Evolutionary conservation across 2,888 invertebrate species (phyloP), one percentile per base, ranked within the genome.

Genomic region (Zele albiditarsus): DNA sequence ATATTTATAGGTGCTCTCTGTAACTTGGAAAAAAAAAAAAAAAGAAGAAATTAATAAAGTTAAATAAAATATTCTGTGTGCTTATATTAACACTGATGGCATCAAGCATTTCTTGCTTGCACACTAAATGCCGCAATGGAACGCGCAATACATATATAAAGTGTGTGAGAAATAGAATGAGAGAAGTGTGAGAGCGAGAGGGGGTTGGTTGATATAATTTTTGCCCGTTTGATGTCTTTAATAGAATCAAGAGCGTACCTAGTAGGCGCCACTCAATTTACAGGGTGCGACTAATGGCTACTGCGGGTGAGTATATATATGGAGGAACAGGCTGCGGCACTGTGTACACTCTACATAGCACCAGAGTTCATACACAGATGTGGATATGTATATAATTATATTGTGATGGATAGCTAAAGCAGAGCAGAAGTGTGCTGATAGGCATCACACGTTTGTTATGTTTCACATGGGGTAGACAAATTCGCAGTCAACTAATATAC

Each of bases 151-250:
- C n/a, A 46, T 46, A n/a, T 67, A 42, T 67, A 42, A 67, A 27
- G 27, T n/a, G 67, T 16, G 31, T 14, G 28, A 49, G 49, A 46
- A 46, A 67, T 28, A 20, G 49, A 28, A 69, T 42, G 46, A 31
- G 66, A 46, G 58, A 23, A 33, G 46, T 68, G 60, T 68, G 60
- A 42, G 68, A 42, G 68, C 23, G 68, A 42, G 67, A 85, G 85
- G 86, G 85, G 86, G 85, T 85, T 53, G 85, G 84, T 84, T 87
- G 87, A 88, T 87, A 86, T 86, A 87, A 88, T 88, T 88, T 88
- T 88, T 88, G 88, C 84, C 84, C 88, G 88, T 88, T 88, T 88
- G 88, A 88, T 88, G 88, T 88, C 85, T 85, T 85, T 87, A 88
- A 88, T 88, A 85, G 85, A 88, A 88, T 88, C 87, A 88, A 85